phyloP scores from a whole-genome alignment of 1,140 invertebrate species.

The Euwallacea fornicatus region DNA sequence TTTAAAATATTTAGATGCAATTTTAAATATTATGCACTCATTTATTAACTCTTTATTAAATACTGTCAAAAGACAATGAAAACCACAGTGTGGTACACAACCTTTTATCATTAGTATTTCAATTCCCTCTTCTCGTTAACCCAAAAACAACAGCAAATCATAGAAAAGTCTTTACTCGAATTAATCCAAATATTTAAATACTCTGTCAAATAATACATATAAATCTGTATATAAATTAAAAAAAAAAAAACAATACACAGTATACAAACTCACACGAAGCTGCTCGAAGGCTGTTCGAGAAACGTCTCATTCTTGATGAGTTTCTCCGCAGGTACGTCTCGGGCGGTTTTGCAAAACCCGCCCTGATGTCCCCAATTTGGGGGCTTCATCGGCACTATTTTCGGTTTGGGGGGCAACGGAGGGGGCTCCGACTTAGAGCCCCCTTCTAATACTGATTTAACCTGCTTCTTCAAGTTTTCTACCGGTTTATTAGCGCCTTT shows the following conservation, averaged over 20 bases:
- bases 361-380: constrained; percentile 58
- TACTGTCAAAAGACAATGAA: too few relatives aligned
- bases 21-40: too few relatives aligned
- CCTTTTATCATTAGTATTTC: too few relatives aligned
- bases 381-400: constrained; percentile 61
- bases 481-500: background rate
- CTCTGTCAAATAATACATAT: too few relatives aligned
- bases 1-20: too few relatives aligned
- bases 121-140: too few relatives aligned
- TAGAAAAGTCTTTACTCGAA: too few relatives aligned
- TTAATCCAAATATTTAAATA: too few relatives aligned
- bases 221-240: background rate
- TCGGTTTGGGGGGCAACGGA: constrained; percentile 62
- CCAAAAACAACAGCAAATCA: too few relatives aligned
- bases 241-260: background rate
- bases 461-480: constrained; percentile 41
- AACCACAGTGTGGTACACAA: too few relatives aligned
- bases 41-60: too few relatives aligned
- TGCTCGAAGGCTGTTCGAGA: constrained; percentile 64
- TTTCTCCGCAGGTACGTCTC: constrained; percentile 41
- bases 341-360: constrained; percentile 42
- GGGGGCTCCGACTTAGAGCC: constrained; percentile 52
- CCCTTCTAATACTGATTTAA: constrained; percentile 45
- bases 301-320: constrained; percentile 54
- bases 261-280: constrained; percentile 57